A percentile compares a stretch with the other conserved stretches of the same genome.
phyloP scores from a whole-genome alignment of 1,140 invertebrate genomes.

The Aphis craccivora region DNA sequence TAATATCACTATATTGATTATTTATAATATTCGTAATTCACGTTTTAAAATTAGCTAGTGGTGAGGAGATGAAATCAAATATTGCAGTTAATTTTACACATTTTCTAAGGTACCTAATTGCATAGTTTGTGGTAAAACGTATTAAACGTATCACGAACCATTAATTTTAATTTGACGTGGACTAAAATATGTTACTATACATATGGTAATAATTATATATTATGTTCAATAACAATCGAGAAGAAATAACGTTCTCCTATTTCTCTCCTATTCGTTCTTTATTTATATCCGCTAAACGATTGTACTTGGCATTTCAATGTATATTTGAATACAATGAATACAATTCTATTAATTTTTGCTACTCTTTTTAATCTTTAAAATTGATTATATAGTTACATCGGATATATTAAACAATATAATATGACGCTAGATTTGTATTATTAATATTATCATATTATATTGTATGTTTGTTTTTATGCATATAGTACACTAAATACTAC shows the following conservation, averaged over 20 bases:
- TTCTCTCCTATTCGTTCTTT: not conserved
- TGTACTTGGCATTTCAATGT: not conserved
- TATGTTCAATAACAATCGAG: not conserved
- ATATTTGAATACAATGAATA: constrained; percentile 6
- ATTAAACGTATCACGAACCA: not conserved
- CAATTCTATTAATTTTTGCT: not conserved
- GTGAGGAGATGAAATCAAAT: not conserved
- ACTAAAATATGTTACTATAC: not conserved
- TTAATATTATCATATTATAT: not conserved
- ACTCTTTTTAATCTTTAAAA: not conserved
- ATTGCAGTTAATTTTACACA: not conserved
- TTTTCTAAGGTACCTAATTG: not conserved
- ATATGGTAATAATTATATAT: not conserved
- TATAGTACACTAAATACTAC: not conserved
- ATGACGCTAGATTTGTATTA: not conserved
- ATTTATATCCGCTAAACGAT: not conserved
- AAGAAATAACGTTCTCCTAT: not conserved
- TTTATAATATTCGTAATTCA: not conserved
- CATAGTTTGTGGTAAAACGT: not conserved
- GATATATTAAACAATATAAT: not conserved
- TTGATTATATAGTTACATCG: not conserved
- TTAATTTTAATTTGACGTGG: not conserved
- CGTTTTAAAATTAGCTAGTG: not conserved
- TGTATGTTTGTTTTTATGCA: not conserved
- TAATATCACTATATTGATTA: not conserved